Conservation (phyloP, 2,888 invertebrate genomes). For the Phalera bucephala region DNA sequence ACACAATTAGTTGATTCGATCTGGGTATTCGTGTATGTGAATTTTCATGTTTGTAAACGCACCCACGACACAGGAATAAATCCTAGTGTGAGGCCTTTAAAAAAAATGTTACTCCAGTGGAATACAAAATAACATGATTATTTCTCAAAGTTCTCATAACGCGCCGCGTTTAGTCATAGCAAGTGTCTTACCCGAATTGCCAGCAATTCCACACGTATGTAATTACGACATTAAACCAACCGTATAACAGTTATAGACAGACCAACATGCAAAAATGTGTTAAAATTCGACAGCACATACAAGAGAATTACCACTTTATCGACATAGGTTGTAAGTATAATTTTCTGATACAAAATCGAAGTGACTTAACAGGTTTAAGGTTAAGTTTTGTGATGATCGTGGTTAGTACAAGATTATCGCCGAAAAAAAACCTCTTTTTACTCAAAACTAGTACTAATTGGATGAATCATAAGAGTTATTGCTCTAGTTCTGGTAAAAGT, state of each 20-base stretch:
- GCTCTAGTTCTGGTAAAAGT: neutral
- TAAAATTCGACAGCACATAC: neutral
- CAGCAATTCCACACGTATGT: slow-evolving; percentile 8
- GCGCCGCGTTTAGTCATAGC: no score
- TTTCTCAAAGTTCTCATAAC: no score
- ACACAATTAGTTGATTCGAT: no score
- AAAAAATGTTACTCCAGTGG: no score
- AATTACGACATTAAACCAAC: slow-evolving; percentile 20
- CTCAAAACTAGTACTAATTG: neutral
- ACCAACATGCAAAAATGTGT: neutral
- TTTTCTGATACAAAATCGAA: no score
- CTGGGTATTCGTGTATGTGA: no score
- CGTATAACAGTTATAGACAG: slow-evolving; percentile 9
- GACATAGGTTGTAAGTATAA: neutral
- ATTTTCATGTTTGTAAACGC: no score
- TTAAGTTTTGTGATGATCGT: neutral
- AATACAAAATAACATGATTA: no score
- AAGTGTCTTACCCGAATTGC: neutral
- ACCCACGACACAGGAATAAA: no score
- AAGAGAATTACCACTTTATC: neutral
- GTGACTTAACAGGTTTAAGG: neutral
- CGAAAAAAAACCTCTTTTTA: neutral
- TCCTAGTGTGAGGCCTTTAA: no score
- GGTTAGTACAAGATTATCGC: neutral
- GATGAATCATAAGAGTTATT: neutral